Conservation (phyloP, 1,140 invertebrate genomes). For the Scaptomyza hsui region DNA sequence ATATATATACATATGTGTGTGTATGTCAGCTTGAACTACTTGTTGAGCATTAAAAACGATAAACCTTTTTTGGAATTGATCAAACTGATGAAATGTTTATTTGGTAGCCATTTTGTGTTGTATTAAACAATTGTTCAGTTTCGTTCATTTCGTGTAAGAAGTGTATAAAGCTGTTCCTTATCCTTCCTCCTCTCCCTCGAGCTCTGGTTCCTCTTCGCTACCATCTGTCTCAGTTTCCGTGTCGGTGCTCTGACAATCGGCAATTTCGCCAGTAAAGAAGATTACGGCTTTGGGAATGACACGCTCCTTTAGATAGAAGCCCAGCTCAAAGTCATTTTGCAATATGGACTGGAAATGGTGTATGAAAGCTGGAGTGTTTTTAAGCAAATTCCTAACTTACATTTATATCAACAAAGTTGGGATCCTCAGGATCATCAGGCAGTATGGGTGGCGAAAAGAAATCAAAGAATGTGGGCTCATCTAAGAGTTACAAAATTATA, state of each 20-base stretch:
- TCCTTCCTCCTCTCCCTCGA: slow-evolving; percentile 52
- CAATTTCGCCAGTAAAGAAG: slow-evolving; percentile 92
- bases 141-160: slow-evolving; percentile 11
- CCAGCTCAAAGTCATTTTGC: slow-evolving; percentile 95
- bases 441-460: slow-evolving; percentile 93
- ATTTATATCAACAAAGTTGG: slow-evolving; percentile 70
- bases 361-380: not conserved
- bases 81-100: slow-evolving; percentile 47
- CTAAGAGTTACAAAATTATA: not conserved
- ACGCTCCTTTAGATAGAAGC: slow-evolving; percentile 94
- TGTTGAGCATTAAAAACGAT: slow-evolving; percentile 60
- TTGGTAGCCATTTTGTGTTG: slow-evolving; percentile 43
- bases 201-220: slow-evolving; percentile 86
- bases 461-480: slow-evolving; percentile 91
- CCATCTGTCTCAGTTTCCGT: slow-evolving; percentile 87
- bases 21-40: slow-evolving; percentile 36
- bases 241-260: slow-evolving; percentile 85
- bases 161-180: slow-evolving; percentile 15
- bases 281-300: slow-evolving; percentile 94
- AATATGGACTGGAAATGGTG: slow-evolving; percentile 57
- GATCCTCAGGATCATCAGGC: slow-evolving; percentile 59
- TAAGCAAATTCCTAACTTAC: slow-evolving; percentile 41
- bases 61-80: slow-evolving; percentile 42
- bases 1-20: slow-evolving; percentile 21
- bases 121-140: slow-evolving; percentile 50